phyloP scores from a whole-genome alignment of 2,797 vertebrate genomes.

The Siniperca obscura region DNA sequence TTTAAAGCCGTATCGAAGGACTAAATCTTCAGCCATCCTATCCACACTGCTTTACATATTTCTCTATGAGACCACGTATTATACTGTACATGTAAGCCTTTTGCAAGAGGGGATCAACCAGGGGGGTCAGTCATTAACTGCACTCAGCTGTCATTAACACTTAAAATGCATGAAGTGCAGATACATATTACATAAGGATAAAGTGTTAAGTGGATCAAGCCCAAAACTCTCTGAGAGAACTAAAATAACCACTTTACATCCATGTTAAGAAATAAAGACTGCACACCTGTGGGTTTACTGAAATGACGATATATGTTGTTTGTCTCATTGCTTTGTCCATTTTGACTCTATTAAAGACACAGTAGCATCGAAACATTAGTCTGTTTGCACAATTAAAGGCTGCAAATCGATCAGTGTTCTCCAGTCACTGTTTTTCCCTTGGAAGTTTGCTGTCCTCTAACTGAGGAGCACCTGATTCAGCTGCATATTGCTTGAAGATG shows the following conservation, averaged over 20 bases:
- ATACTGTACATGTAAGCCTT: not conserved
- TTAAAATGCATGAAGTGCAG: not conserved
- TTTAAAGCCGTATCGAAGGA: not conserved
- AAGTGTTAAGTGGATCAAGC: not conserved
- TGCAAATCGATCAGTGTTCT: no score
- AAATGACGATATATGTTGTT: constrained; percentile 9
- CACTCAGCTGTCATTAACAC: constrained; percentile 9
- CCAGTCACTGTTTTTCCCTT: no score
- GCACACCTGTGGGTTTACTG: not conserved
- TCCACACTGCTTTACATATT: constrained; percentile 8
- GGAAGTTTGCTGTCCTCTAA: no score
- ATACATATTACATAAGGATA: not conserved
- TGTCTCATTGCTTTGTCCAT: no score
- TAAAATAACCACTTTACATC: not conserved
- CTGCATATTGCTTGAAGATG: no score
- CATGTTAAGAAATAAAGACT: not conserved
- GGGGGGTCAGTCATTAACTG: not conserved
- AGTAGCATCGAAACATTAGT: no score
- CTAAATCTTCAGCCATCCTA: not conserved
- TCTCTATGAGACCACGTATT: not conserved
- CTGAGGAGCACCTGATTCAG: no score
- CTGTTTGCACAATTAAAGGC: no score
- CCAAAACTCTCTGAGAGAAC: not conserved
- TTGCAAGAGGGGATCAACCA: not conserved
- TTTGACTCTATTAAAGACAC: no score